A percentile compares a stretch with the other conserved stretches of the same genome.
These are phyloP conservation scores for Malurus leucopterus DNA, from an alignment of 2,797 vertebrate genomes.

Conservation along the genomic window DNA sequence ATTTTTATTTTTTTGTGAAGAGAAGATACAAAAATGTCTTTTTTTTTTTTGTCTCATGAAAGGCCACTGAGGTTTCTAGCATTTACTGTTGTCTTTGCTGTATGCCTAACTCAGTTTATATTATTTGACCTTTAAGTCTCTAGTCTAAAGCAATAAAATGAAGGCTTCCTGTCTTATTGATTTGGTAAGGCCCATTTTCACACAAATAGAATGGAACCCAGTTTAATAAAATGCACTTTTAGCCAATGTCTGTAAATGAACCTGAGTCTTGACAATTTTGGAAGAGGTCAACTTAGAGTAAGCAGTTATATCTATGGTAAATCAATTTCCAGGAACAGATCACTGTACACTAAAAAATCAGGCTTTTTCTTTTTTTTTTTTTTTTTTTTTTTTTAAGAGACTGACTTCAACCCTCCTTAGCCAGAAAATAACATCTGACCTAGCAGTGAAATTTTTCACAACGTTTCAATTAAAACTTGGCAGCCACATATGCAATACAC, in stretches of 20 bases:
- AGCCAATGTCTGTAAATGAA: constrained; percentile 62
- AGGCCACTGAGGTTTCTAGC: constrained; percentile 22
- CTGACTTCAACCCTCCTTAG: constrained; percentile 76
- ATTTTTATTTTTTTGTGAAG: neutral
- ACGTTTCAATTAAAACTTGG: constrained; percentile 85
- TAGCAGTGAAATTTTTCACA: constrained; percentile 82
- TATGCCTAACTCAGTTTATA: constrained; percentile 50
- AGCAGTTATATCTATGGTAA: constrained; percentile 71
- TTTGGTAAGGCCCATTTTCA: constrained; percentile 68
- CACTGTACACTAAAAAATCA: constrained; percentile 79
- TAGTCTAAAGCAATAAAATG: constrained; percentile 71
- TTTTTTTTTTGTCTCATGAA: neutral
- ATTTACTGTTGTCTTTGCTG: constrained; percentile 44
- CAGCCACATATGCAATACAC: constrained; percentile 61
- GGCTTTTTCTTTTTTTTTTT: neutral
- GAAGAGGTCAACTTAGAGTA: constrained; percentile 67
- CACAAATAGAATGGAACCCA: constrained; percentile 77
- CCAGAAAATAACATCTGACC: constrained; percentile 80
- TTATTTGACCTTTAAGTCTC: constrained; percentile 67
- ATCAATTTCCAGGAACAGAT: constrained; percentile 78
- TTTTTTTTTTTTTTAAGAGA: constrained; percentile 66
- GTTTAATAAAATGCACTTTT: constrained; percentile 78
- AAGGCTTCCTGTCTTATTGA: constrained; percentile 76
- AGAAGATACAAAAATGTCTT: neutral
- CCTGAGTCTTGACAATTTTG: constrained; percentile 63